Conservation (phyloP, 92 coral and sea anemone genomes). For the Umimayanthus chanpuru region DNA sequence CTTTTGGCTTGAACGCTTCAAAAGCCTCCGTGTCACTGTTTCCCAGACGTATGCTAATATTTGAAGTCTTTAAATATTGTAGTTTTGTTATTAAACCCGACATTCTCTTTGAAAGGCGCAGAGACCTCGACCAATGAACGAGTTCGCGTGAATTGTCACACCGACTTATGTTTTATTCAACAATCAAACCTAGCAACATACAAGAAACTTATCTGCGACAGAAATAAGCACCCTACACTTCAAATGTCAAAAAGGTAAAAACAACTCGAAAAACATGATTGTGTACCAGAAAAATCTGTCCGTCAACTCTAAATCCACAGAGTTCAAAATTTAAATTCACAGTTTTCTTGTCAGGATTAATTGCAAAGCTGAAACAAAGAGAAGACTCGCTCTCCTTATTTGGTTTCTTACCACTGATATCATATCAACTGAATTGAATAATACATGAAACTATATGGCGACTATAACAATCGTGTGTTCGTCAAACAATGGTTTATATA, state of each 20-base stretch:
- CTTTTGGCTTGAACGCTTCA: conserved; percentile 16
- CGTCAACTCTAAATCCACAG: neutral
- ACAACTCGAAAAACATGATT: neutral
- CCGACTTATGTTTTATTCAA: conserved; percentile 25
- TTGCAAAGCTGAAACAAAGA: neutral
- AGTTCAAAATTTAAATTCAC: neutral
- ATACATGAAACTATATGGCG: conserved; percentile 35
- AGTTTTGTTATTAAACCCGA: conserved; percentile 29
- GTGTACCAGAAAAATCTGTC: neutral
- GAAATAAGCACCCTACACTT: conserved; percentile 5
- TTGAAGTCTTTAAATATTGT: neutral
- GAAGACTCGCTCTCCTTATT: neutral
- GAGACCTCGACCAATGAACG: conserved; percentile 12
- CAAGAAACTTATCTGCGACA: conserved; percentile 1
- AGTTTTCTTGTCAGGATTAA: neutral
- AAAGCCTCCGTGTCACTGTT: neutral
- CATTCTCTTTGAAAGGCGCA: conserved; percentile 42
- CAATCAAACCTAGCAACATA: conserved; percentile 15
- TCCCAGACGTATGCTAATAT: conserved; percentile 4
- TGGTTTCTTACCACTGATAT: neutral
- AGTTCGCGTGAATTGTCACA: neutral
- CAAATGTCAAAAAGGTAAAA: neutral
- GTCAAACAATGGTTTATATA: neutral
- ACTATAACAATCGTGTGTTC: conserved; percentile 33
- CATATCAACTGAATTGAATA: conserved; percentile 10